Conservation (phyloP, 2,888 invertebrate genomes). For the Eupithecia inturbata region DNA sequence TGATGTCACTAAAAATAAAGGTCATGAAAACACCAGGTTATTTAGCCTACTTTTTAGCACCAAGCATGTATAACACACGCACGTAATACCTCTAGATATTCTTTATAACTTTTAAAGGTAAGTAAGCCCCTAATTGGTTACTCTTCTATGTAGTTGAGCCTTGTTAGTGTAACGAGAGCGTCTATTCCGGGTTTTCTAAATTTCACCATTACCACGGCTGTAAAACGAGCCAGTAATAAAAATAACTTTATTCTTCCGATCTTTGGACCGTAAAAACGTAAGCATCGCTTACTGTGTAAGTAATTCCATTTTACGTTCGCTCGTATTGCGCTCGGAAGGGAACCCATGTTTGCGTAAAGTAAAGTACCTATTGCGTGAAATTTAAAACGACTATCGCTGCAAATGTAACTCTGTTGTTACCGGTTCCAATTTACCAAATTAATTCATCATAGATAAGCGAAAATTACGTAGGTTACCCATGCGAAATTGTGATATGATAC, state of each 20-base stretch:
- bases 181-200: slow-evolving; percentile 59
- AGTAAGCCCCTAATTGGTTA: background rate
- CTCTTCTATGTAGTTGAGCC: background rate
- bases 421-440: background rate
- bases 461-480: no score
- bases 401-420: background rate
- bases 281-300: slow-evolving; percentile 69
- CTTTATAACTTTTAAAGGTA: background rate
- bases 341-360: slow-evolving; percentile 46
- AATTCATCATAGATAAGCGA: background rate
- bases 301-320: slow-evolving; percentile 68
- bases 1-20: background rate
- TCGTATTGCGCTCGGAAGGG: slow-evolving; percentile 60
- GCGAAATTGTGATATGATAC: no score
- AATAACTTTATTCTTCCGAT: slow-evolving; percentile 74
- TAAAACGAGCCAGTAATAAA: slow-evolving; percentile 63
- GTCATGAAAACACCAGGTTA: background rate
- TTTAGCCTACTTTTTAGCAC: background rate
- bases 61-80: background rate
- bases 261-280: slow-evolving; percentile 70
- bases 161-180: slow-evolving; percentile 37
- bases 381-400: background rate
- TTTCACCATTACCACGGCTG: slow-evolving; percentile 66
- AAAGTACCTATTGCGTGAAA: slow-evolving; percentile 21
- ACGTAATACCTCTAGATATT: background rate